A percentile compares a stretch with the other conserved stretches of the same genome.
Conservation (phyloP, 2,797 vertebrate species). For the Buceros bicornis region DNA sequence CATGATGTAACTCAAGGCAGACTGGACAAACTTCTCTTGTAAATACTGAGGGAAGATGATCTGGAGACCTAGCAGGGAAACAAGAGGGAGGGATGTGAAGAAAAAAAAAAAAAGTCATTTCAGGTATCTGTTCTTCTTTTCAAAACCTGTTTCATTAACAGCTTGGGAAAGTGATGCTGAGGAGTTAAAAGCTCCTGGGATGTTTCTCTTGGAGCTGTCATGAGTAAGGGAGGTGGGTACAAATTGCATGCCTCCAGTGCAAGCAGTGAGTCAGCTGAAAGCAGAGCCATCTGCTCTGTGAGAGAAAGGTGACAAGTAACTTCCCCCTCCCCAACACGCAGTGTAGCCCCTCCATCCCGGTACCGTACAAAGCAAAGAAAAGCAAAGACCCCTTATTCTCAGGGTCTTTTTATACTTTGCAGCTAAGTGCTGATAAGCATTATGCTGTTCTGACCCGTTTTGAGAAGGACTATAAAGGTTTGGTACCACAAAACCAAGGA, state of each 20-base stretch:
- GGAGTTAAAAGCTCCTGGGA: neutral
- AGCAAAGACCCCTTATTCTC: neutral
- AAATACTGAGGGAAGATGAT: constrained; percentile 98
- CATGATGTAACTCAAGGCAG: constrained; percentile 99
- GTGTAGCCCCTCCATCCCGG: neutral
- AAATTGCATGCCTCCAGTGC: neutral
- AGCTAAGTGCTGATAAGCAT: neutral
- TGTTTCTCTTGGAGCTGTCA: neutral
- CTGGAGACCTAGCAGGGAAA: constrained; percentile 89
- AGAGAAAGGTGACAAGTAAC: neutral
- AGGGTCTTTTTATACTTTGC: neutral
- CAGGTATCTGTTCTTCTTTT: neutral
- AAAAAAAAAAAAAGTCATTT: neutral
- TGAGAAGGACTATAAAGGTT: constrained; percentile 12
- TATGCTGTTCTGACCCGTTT: constrained; percentile 8
- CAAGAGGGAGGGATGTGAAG: neutral
- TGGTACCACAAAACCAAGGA: neutral
- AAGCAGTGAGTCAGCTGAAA: neutral
- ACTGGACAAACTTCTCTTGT: constrained; percentile 99
- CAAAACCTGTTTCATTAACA: constrained; percentile 56
- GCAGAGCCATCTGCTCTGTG: neutral
- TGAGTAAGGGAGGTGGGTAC: neutral
- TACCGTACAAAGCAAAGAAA: neutral
- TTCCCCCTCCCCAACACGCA: neutral
- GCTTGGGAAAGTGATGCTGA: constrained; percentile 1